These are phyloP conservation scores for Plecotus auritus DNA, from an alignment of 2,113 vertebrate species.

Conservation along the genomic window DNA sequence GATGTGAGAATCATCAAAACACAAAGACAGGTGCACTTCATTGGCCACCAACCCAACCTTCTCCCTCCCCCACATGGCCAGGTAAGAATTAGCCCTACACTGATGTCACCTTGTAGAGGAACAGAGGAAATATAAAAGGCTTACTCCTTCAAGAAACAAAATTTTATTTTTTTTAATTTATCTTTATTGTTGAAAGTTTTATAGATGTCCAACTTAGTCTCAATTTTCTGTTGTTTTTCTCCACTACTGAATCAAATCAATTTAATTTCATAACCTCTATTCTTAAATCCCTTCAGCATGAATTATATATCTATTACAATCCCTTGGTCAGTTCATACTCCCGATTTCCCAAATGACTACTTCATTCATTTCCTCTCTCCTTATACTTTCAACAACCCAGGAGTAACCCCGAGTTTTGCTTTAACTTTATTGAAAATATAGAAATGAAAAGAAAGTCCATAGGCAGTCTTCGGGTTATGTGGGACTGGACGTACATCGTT, in stretches of 20 bases:
- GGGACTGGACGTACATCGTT: no score
- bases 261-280: background rate
- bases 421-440: background rate
- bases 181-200: no score
- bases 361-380: background rate
- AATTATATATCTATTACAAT: background rate
- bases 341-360: background rate
- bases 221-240: background rate
- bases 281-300: background rate
- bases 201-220: background rate
- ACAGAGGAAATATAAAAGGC: background rate
- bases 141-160: background rate
- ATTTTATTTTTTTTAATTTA: background rate
- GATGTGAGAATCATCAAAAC: background rate
- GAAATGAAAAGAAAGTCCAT: background rate
- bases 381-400: background rate
- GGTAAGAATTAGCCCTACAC: background rate
- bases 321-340: background rate
- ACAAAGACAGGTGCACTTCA: background rate
- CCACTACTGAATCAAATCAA: background rate
- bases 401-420: background rate
- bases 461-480: no score
- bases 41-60: no score
- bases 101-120: background rate
- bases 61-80: no score